Conservation (phyloP, 1,140 invertebrate species). For the Ceratina calcarata region DNA sequence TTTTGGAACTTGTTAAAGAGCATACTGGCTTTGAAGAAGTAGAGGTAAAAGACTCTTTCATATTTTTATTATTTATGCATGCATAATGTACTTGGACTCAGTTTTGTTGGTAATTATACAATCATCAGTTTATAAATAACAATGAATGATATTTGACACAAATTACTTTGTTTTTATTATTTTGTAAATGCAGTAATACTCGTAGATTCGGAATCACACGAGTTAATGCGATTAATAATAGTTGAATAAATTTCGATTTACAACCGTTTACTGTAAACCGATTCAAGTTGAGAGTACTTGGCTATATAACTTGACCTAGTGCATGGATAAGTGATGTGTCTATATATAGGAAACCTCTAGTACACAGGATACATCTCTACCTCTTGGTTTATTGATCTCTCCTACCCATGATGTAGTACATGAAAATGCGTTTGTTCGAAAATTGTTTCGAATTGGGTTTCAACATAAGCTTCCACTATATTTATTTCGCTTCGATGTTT, state of each 20-base stretch:
- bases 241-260: too few species aligned
- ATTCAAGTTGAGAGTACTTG: constrained; percentile 67
- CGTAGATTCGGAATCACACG: too few species aligned
- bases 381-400: constrained; percentile 79
- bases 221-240: not conserved
- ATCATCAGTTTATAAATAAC: not conserved
- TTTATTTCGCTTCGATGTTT: too few species aligned
- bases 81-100: too few species aligned
- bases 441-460: constrained; percentile 18
- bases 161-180: too few species aligned
- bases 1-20: constrained; percentile 92
- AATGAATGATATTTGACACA: too few species aligned
- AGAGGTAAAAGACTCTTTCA: constrained; percentile 79
- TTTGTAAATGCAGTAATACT: too few species aligned
- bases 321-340: constrained; percentile 74
- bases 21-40: constrained; percentile 92
- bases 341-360: constrained; percentile 72
- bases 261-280: constrained; percentile 18
- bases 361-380: constrained; percentile 73
- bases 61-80: too few species aligned
- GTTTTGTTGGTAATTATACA: not conserved
- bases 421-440: constrained; percentile 32
- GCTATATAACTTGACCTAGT: constrained; percentile 81
- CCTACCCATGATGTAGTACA: constrained; percentile 58
- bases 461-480: too few species aligned